Percentiles rank a stretch among this genome's conserved stretches.
These are phyloP conservation scores for Teleogryllus occipitalis DNA, from an alignment of 1,140 invertebrate species.

Conservation along the genomic window DNA sequence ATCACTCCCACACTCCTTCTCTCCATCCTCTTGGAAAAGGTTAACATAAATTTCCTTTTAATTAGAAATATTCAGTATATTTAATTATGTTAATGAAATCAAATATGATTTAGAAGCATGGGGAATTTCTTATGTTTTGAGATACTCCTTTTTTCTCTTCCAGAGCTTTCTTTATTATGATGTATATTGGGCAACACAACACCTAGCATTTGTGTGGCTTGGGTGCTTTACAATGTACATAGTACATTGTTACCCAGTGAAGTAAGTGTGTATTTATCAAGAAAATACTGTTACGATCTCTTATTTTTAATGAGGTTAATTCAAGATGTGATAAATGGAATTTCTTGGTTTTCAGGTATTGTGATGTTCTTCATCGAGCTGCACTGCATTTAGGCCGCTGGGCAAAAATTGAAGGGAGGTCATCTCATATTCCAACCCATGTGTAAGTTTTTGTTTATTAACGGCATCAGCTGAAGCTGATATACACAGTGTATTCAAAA, in stretches of 20 bases:
- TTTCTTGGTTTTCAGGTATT: conserved; percentile 48
- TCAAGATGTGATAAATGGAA: neutral
- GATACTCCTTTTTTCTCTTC: conserved; percentile 29
- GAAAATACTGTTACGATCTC: too few relatives aligned
- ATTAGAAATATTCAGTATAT: too few relatives aligned
- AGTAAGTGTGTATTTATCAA: conserved; percentile 30
- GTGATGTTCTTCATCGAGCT: conserved; percentile 80
- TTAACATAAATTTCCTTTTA: too few relatives aligned
- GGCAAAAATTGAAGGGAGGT: conserved; percentile 59
- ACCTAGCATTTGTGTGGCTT: conserved; percentile 72
- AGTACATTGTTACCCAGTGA: conserved; percentile 64
- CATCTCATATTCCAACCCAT: conserved; percentile 51
- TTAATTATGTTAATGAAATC: too few relatives aligned
- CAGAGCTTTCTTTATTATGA: conserved; percentile 80
- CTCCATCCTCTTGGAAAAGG: too few relatives aligned
- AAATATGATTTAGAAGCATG: too few relatives aligned
- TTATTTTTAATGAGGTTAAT: neutral
- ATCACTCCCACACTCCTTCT: too few relatives aligned
- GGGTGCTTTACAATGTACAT: conserved; percentile 74
- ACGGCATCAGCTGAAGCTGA: too few relatives aligned
- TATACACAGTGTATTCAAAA: too few relatives aligned
- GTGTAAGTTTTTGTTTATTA: conserved; percentile 34
- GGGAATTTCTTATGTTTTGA: too few relatives aligned
- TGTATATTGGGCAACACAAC: conserved; percentile 70
- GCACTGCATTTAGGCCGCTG: conserved; percentile 84